Conservation (phyloP, 2,113 vertebrate species). For the Sclerurus mexicanus region DNA sequence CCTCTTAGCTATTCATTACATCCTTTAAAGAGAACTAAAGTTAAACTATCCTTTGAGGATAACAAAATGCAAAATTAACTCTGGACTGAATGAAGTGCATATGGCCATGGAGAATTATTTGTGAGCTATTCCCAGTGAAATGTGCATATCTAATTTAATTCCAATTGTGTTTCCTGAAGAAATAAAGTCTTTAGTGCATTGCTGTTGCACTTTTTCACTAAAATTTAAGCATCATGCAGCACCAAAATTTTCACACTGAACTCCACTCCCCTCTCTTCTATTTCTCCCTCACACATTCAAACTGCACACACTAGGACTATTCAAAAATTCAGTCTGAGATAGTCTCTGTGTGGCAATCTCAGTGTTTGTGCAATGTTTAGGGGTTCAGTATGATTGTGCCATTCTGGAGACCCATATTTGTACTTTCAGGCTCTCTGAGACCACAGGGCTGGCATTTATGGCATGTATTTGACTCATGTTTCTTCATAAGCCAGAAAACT, state of each 20-base stretch:
- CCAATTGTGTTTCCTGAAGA: neutral
- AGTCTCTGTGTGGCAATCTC: neutral
- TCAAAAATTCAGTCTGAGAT: neutral
- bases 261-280: neutral
- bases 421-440: neutral
- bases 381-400: neutral
- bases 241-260: neutral
- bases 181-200: neutral
- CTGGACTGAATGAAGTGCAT: constrained; percentile 50
- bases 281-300: neutral
- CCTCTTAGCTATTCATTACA: neutral
- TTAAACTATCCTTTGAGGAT: constrained; percentile 54
- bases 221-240: neutral
- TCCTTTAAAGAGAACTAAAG: constrained; percentile 35
- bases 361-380: neutral
- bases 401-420: neutral
- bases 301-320: neutral
- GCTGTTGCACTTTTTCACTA: neutral
- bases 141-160: neutral
- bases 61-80: constrained; percentile 61
- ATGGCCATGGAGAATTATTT: constrained; percentile 50
- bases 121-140: constrained; percentile 29
- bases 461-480: neutral
- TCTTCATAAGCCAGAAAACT: neutral
- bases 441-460: neutral